A percentile compares a stretch with the other conserved stretches of the same genome.
Conservation (phyloP, 2,797 vertebrate species). For the Dallia pectoralis region DNA sequence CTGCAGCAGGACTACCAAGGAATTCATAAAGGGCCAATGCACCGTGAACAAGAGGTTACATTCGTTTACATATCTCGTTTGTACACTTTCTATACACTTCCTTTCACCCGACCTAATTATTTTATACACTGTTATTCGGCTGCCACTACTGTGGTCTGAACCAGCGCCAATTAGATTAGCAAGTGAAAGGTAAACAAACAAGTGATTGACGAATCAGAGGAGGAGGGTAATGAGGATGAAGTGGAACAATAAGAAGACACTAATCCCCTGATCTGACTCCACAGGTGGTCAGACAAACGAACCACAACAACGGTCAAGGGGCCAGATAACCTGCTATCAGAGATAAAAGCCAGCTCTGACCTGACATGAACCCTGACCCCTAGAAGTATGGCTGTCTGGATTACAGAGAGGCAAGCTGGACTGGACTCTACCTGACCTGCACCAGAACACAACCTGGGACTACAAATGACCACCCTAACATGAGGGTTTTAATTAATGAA, state of each 20-base stretch:
- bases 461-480: background rate
- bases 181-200: background rate
- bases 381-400: background rate
- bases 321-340: background rate
- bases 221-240: background rate
- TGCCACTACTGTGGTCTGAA: background rate
- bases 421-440: slow-evolving; percentile 1
- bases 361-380: background rate
- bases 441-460: background rate
- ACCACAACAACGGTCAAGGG: background rate
- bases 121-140: background rate
- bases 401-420: background rate
- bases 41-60: background rate
- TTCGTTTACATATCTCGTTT: background rate
- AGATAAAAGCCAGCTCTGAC: background rate
- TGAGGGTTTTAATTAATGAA: background rate
- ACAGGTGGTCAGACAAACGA: background rate
- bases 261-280: background rate
- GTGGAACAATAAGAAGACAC: background rate
- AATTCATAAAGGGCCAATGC: background rate
- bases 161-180: background rate
- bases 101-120: background rate
- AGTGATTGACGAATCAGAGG: background rate
- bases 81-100: background rate
- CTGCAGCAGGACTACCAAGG: background rate